Percentiles rank a stretch among this genome's conserved stretches.
These are phyloP conservation scores for Phyllotreta cruciferae DNA, from an alignment of 2,888 invertebrate species.

Conservation along the genomic window DNA sequence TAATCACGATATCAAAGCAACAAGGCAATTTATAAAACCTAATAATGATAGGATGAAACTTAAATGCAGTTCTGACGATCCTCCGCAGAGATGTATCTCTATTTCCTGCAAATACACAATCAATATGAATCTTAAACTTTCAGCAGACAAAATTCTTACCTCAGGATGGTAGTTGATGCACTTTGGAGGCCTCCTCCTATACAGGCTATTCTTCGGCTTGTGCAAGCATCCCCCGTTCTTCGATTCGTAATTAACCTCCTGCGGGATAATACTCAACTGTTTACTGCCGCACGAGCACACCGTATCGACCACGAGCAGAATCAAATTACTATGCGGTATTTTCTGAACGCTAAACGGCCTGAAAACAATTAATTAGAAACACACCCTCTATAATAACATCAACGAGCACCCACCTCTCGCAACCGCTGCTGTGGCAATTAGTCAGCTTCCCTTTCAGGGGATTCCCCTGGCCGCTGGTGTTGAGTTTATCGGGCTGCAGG, in stretches of 20 bases:
- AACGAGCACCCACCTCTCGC: constrained; percentile 71
- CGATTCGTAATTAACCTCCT: constrained; percentile 69
- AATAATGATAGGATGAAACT: constrained; percentile 44
- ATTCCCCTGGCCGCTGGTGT: constrained; percentile 78
- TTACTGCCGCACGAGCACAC: constrained; percentile 88
- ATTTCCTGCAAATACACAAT: constrained; percentile 64
- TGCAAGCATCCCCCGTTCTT: constrained; percentile 65
- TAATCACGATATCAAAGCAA: constrained; percentile 52
- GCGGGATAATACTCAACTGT: constrained; percentile 81
- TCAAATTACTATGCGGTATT: constrained; percentile 88
- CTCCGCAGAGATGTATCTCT: constrained; percentile 70
- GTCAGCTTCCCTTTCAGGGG: constrained; percentile 88
- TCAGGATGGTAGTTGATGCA: constrained; percentile 92
- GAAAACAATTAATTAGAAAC: constrained; percentile 9
- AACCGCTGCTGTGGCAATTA: constrained; percentile 86
- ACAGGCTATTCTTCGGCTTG: constrained; percentile 70
- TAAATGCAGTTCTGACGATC: constrained; percentile 53
- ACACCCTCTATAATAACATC: neutral
- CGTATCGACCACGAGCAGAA: constrained; percentile 87
- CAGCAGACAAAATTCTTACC: constrained; percentile 59
- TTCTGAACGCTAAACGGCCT: constrained; percentile 93
- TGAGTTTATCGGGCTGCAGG: constrained; percentile 80
- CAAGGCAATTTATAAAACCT: constrained; percentile 48
- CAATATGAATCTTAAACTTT: constrained; percentile 9
- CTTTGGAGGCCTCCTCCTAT: constrained; percentile 76